A percentile compares a stretch with the other conserved stretches of the same genome.
These are phyloP conservation scores for Echeneis naucrates DNA, from an alignment of 2,797 vertebrate genomes.

Conservation along the genomic window DNA sequence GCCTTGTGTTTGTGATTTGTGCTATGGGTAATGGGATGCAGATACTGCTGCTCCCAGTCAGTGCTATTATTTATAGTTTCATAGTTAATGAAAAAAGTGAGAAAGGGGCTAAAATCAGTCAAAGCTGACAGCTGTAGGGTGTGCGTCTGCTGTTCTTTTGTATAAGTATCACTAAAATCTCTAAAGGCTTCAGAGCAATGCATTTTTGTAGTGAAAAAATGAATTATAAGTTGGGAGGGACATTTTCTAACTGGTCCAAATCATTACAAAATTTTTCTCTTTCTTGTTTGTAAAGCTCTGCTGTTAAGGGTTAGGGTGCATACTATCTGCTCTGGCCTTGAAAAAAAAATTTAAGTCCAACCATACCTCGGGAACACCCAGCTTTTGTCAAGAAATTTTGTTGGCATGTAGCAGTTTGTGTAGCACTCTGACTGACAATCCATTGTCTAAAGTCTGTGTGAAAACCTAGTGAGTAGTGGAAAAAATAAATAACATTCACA, in stretches of 20 bases:
- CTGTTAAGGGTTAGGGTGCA: not conserved
- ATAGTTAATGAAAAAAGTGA: conserved; percentile 53
- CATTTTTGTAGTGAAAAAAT: conserved; percentile 1
- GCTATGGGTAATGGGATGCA: conserved; percentile 57
- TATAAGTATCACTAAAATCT: not conserved
- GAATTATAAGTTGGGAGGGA: not conserved
- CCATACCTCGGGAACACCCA: not conserved
- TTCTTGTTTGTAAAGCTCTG: not conserved
- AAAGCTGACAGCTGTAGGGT: conserved; percentile 28
- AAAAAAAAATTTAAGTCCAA: not conserved
- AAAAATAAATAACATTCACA: not conserved
- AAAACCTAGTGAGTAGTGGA: not conserved
- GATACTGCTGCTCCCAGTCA: conserved; percentile 41
- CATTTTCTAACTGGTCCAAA: conserved; percentile 9
- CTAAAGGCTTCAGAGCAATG: not conserved
- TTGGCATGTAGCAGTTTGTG: not conserved
- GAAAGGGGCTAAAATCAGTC: conserved; percentile 36
- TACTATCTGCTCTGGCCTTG: not conserved
- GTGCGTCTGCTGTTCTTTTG: not conserved
- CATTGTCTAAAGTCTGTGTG: not conserved
- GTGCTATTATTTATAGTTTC: conserved; percentile 59
- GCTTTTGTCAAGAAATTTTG: not conserved
- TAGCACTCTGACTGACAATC: not conserved
- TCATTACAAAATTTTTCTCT: not conserved
- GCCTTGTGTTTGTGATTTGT: conserved; percentile 57